Base-by-base conservation (phyloP, 1,140 invertebrate species). In the Brachionus asplanchnoidis region DNA sequence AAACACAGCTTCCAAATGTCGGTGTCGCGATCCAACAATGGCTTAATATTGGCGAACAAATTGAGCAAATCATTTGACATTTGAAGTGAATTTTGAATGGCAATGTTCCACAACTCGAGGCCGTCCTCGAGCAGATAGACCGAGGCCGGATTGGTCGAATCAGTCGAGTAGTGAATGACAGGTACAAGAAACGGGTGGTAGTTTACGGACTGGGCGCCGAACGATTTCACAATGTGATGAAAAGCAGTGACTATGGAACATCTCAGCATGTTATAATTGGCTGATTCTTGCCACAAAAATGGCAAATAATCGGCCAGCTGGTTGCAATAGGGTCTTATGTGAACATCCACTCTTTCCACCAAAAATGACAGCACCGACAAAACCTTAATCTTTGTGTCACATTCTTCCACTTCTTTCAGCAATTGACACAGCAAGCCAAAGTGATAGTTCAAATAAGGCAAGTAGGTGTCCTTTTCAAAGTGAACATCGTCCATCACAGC, bases 81-180 rank as follows among this genome's bases (percentile, higher is more conserved):
- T 14, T 85, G 87, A 0, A 93, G 91, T 1, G 93, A 92, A 87
- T 94, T 94, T 87, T 95, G 93, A 77, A 98, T 89, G 12, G 95
- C 92, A 3, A 93, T 93, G 73, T 93, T 90, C 95, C 96, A 97
- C 77, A 98, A 91, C 86, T 95, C 94, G 42, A 98, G 91, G 0
- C 95, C 95, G 90, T 98, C 96, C 89, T 97, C 95, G 85, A 96
- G 89, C 56, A 97, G 91, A 90, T 97, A 97, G 50, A 97, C 93
- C 88, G 95, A 94, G 14, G 93, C 93, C 46, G 93, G 92, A 88
- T 95, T 92, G 83, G 92, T 92, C 0, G 94, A 90, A 87, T 96
- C 94, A 1, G 95, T 95, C 85, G 90, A 90, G 85, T 94, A 90
- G 86, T 92, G 92, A 84, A 98, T 93, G 36, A 95, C 93, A 83